phyloP scores from a whole-genome alignment of 1,140 invertebrate species.

The Drosophila suzukii region DNA sequence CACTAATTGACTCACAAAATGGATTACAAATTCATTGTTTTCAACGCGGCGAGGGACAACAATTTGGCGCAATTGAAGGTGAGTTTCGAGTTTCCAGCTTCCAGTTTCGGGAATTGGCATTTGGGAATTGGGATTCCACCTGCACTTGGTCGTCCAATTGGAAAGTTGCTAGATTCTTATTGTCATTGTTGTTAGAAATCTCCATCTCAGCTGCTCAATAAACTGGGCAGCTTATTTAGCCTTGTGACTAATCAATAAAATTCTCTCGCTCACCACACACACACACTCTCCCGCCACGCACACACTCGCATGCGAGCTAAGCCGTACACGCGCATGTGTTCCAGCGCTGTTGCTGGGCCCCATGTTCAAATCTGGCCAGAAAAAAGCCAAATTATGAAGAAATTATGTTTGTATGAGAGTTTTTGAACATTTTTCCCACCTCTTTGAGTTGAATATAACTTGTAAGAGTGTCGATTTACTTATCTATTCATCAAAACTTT shows the following conservation, averaged over 20 bases:
- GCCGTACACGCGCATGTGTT: slow-evolving; percentile 48
- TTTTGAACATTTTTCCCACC: not conserved
- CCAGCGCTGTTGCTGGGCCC: slow-evolving; percentile 18
- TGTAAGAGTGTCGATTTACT: too few species aligned
- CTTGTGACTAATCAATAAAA: slow-evolving; percentile 83
- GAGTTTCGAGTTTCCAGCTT: slow-evolving; percentile 48
- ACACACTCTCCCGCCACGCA: not conserved
- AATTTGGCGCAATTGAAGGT: slow-evolving; percentile 80
- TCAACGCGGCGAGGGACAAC: slow-evolving; percentile 81
- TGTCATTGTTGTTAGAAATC: slow-evolving; percentile 33
- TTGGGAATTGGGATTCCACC: not conserved
- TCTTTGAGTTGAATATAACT: not conserved
- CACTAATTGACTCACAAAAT: slow-evolving; percentile 40
- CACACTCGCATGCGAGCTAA: slow-evolving; percentile 17
- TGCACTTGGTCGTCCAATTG: slow-evolving; percentile 7
- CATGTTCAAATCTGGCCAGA: slow-evolving; percentile 13
- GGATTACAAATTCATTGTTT: slow-evolving; percentile 82
- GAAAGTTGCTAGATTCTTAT: slow-evolving; percentile 25
- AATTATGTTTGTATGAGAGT: not conserved
- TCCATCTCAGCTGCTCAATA: slow-evolving; percentile 54
- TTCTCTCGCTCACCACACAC: slow-evolving; percentile 52
- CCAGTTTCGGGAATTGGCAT: not conserved
- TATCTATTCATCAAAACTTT: too few species aligned
- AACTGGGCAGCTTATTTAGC: slow-evolving; percentile 44
- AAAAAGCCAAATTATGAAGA: slow-evolving; percentile 14